Percentiles rank a stretch among this genome's conserved stretches.
phyloP scores from a whole-genome alignment of 2,888 invertebrate genomes.

The Nephrotoma appendiculata region DNA sequence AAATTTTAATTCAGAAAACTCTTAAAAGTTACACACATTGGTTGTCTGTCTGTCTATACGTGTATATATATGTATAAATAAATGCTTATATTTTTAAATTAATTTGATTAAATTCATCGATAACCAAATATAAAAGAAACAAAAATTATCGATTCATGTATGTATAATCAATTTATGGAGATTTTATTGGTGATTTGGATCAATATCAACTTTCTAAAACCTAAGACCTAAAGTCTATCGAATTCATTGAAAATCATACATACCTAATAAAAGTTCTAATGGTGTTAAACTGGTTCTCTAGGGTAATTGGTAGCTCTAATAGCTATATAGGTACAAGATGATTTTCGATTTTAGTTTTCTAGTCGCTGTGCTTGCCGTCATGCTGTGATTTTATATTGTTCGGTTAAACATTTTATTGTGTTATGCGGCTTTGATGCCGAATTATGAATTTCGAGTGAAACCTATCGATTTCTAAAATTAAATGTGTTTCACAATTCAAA shows the following conservation, averaged over 20 bases:
- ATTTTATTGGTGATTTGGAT: neutral
- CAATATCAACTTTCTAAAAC: neutral
- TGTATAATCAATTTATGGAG: neutral
- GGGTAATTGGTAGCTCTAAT: neutral
- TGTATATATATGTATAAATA: neutral
- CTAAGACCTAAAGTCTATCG: neutral
- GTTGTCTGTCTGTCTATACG: neutral
- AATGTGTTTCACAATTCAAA: neutral
- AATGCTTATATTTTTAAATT: neutral
- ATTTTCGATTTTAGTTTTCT: neutral
- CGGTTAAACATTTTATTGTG: neutral
- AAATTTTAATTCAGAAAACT: neutral
- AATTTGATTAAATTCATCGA: neutral
- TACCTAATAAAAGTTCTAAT: neutral
- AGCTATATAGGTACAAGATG: neutral
- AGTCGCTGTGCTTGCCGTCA: neutral
- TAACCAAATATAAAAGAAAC: neutral
- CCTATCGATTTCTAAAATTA: neutral
- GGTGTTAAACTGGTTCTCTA: neutral
- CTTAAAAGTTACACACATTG: neutral
- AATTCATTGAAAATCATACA: neutral
- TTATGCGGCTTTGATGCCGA: neutral
- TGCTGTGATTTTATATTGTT: neutral
- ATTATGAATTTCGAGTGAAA: neutral
- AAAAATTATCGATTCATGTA: neutral